phyloP scores from a whole-genome alignment of 2,113 vertebrate genomes.

The Psilopsiagon aymara region DNA sequence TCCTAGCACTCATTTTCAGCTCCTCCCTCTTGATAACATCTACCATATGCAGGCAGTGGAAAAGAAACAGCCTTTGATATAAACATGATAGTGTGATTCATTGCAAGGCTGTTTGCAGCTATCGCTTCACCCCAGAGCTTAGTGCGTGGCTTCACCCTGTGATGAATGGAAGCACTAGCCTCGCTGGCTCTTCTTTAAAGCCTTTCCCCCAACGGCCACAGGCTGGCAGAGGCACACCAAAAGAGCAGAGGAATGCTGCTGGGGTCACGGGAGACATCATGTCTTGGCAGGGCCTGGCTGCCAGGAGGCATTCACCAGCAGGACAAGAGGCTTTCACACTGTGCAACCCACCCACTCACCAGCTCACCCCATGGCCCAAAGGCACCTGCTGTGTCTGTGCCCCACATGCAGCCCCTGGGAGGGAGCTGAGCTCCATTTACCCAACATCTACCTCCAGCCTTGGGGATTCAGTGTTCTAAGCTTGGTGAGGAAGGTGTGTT shows the following conservation, averaged over 20 bases:
- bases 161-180: neutral
- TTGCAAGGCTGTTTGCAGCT: neutral
- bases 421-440: neutral
- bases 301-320: neutral
- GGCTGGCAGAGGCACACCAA: neutral
- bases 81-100: neutral
- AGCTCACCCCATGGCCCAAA: neutral
- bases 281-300: neutral
- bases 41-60: neutral
- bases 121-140: neutral
- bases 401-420: rapidly evolving
- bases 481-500: neutral
- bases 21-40: conserved; percentile 61
- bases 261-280: neutral
- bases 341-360: neutral
- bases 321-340: neutral
- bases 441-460: neutral
- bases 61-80: conserved; percentile 5
- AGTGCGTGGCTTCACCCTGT: rapidly evolving
- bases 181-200: rapidly evolving
- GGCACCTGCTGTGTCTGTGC: rapidly evolving
- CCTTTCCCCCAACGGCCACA: rapidly evolving
- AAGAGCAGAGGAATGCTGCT: neutral
- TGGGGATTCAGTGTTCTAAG: neutral
- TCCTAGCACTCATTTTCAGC: neutral